Evolutionary conservation across 2,888 invertebrate genomes (phyloP).

Genomic region (Pimpla rufipes): DNA sequence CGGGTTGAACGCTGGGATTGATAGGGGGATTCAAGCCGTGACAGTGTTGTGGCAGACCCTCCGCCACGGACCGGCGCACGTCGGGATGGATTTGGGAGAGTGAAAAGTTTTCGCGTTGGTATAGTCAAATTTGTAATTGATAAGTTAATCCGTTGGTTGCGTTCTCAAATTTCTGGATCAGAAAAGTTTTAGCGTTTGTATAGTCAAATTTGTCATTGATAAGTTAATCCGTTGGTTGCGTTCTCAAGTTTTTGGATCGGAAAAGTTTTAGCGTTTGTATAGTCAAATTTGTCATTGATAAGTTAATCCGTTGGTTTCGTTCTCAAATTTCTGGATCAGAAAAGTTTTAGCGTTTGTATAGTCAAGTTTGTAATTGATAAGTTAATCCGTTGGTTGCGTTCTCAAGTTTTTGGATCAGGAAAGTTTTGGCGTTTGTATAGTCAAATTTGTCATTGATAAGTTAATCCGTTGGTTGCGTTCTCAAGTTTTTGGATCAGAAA

Average conservation of each 20-base stretch:
- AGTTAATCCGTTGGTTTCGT: too few species aligned
- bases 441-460: too few species aligned
- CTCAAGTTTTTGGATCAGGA: too few species aligned
- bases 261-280: not conserved
- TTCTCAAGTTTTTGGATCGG: too few species aligned
- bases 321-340: too few species aligned
- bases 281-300: not conserved
- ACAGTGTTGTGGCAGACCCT: slow-evolving; percentile 51
- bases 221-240: too few species aligned
- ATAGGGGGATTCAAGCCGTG: slow-evolving; percentile 29
- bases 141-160: too few species aligned
- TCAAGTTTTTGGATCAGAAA: too few species aligned
- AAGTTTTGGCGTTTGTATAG: too few species aligned
- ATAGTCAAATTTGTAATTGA: not conserved
- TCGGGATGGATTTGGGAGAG: not conserved
- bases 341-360: not conserved
- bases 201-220: not conserved
- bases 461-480: too few species aligned
- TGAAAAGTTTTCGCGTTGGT: not conserved
- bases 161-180: too few species aligned
- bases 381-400: too few species aligned
- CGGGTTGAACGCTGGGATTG: not conserved
- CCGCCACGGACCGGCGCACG: not conserved
- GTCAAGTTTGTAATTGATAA: not conserved
- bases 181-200: not conserved